Evolutionary conservation across 2,113 vertebrate species (phyloP), one percentile per base, ranked within the genome.

Genomic region (Pitta sordida): DNA sequence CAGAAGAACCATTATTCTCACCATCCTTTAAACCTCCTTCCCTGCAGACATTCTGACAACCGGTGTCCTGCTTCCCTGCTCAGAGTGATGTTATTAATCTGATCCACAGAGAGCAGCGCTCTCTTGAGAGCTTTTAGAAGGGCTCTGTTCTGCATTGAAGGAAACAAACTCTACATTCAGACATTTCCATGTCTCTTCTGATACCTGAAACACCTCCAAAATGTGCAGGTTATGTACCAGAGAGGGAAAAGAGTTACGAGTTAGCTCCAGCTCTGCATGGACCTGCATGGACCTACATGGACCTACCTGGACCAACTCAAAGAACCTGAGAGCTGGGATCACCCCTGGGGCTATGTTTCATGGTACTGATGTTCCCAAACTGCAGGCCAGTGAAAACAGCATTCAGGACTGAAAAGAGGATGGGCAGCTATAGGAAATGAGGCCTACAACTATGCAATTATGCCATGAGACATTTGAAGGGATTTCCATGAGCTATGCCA

Each of bases 121-220:
- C 65, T 85, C 83, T 71, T 65, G 48, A 83, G 59, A 92, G 34
- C 67, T 88, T 59, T 83, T 29, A 59, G 62, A 88, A 88, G 30
- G 68, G 32, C 23, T 86, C 32, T 67, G 56, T 49, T 93, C 58
- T 51, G 49, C n/a, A 68, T 10, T 13, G 37, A 44, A 51, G 63
- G 29, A 83, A 93, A 67, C 13, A 24, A 74, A 92, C 58, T 6
- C 37, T 1, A 34, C 13, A 29, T 75, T 55, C 58, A 76, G 23
- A 49, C 18, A 43, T 21, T 15, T 18, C 7, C 44, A 22, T 9
- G 7, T 44, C 48, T 92, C 71, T 76, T 36, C 36, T 19, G 11
- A 51, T n/a, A 79, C 26, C 23, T 43, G 43, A 63, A 83, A 29
- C 4, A 4, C 15, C 27, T 81, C 41, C 20, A 30, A 52, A 77